Evolutionary conservation across 2,113 vertebrate genomes (phyloP).

Genomic region (Strix uralensis): DNA sequence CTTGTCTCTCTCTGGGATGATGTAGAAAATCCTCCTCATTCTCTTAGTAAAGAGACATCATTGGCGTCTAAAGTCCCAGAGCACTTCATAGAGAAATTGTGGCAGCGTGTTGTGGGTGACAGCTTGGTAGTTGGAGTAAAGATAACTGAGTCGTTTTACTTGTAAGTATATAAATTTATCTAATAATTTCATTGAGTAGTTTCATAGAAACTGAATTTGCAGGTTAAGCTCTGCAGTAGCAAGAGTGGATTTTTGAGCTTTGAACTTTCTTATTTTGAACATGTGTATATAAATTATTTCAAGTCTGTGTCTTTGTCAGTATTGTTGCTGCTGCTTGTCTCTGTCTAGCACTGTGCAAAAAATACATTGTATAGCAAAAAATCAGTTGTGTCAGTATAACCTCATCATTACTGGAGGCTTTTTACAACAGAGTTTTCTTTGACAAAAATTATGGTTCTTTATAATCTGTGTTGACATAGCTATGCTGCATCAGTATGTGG

Average conservation of each 20-base stretch:
- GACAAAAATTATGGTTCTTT: background rate
- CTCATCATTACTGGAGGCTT: background rate
- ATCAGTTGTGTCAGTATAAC: background rate
- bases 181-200: background rate
- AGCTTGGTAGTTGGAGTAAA: constrained; percentile 85
- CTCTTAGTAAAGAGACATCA: constrained; percentile 45
- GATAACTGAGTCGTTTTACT: constrained; percentile 64
- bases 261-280: background rate
- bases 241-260: background rate
- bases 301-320: background rate
- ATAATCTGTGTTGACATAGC: background rate
- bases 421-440: background rate
- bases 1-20: constrained; percentile 89
- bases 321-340: background rate
- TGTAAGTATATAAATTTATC: constrained; percentile 74
- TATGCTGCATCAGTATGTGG: background rate
- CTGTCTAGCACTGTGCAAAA: background rate
- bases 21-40: constrained; percentile 68
- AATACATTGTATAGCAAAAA: background rate
- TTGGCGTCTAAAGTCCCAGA: constrained; percentile 43
- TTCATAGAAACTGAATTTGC: background rate
- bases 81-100: constrained; percentile 78
- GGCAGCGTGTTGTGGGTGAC: constrained; percentile 84
- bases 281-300: background rate
- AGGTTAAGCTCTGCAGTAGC: background rate